These are phyloP conservation scores for Cybosia mesomella DNA, from an alignment of 2,888 invertebrate species.

Conservation along the genomic window DNA sequence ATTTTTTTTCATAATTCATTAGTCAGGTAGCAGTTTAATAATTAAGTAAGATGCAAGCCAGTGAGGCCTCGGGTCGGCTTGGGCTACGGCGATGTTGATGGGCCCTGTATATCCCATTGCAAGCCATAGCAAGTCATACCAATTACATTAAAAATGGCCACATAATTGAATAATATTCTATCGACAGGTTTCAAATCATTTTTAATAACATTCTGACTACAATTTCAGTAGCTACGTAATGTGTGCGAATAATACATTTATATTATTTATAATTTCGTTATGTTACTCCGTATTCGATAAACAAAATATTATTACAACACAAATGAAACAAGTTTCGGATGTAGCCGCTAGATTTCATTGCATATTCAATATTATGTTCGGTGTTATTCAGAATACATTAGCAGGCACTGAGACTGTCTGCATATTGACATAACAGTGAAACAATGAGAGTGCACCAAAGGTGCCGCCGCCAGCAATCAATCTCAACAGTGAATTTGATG, in stretches of 20 bases:
- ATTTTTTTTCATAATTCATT: too few species aligned
- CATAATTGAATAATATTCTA: too few species aligned
- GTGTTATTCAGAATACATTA: neutral
- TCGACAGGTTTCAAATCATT: too few species aligned
- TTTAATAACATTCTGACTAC: too few species aligned
- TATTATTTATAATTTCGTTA: neutral
- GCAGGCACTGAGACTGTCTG: neutral
- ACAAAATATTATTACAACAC: neutral
- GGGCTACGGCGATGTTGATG: too few species aligned
- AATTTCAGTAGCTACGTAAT: too few species aligned
- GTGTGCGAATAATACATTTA: neutral
- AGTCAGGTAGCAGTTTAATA: too few species aligned
- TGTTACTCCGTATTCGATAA: neutral
- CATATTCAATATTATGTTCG: neutral
- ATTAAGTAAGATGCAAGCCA: too few species aligned
- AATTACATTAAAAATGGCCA: too few species aligned
- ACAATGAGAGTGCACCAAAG: neutral
- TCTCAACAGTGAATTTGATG: neutral
- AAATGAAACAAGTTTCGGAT: neutral
- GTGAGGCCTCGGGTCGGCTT: too few species aligned
- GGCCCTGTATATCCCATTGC: too few species aligned
- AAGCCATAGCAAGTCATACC: too few species aligned
- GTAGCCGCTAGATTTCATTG: neutral
- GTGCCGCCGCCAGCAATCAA: neutral
- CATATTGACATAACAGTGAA: neutral